phyloP scores from a whole-genome alignment of 2,888 invertebrate genomes.

The Rhagophthalmus giganteus region DNA sequence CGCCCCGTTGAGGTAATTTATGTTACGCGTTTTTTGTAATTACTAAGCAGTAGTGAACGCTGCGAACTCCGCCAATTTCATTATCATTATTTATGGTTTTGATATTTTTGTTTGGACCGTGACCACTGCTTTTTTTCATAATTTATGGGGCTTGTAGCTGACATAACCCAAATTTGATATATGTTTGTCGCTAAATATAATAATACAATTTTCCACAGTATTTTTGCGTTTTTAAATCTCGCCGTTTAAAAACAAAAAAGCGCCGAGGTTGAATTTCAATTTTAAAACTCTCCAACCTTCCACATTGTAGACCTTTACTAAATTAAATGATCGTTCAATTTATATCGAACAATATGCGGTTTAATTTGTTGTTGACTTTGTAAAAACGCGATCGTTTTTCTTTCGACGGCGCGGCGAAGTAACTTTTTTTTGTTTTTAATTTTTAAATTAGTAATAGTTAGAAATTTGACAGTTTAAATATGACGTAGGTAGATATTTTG shows the following conservation, averaged over 20 bases:
- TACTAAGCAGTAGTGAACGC: constrained; percentile 37
- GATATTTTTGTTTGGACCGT: constrained; percentile 33
- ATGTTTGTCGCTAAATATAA: constrained; percentile 20
- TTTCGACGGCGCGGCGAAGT: too few relatives aligned
- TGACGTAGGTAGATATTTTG: too few relatives aligned
- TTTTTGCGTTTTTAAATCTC: neutral
- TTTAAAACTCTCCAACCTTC: neutral
- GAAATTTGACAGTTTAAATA: too few relatives aligned
- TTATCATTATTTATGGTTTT: constrained; percentile 37
- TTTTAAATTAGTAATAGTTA: too few relatives aligned
- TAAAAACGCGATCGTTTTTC: too few relatives aligned
- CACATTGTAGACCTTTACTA: too few relatives aligned
- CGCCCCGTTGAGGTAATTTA: constrained; percentile 41
- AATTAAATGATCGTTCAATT: too few relatives aligned
- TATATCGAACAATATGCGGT: neutral
- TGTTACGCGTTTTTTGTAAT: constrained; percentile 44
- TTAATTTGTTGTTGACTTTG: neutral
- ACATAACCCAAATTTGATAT: constrained; percentile 27
- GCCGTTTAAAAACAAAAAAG: neutral
- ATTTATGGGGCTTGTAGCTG: constrained; percentile 32
- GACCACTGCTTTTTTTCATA: constrained; percentile 32
- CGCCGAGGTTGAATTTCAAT: constrained; percentile 1
- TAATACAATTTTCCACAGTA: constrained; percentile 7
- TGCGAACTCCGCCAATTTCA: constrained; percentile 35
- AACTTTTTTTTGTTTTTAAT: too few relatives aligned